These are phyloP conservation scores for Umimayanthus chanpuru DNA, from an alignment of 92 coral and sea anemone species.

Conservation along the genomic window DNA sequence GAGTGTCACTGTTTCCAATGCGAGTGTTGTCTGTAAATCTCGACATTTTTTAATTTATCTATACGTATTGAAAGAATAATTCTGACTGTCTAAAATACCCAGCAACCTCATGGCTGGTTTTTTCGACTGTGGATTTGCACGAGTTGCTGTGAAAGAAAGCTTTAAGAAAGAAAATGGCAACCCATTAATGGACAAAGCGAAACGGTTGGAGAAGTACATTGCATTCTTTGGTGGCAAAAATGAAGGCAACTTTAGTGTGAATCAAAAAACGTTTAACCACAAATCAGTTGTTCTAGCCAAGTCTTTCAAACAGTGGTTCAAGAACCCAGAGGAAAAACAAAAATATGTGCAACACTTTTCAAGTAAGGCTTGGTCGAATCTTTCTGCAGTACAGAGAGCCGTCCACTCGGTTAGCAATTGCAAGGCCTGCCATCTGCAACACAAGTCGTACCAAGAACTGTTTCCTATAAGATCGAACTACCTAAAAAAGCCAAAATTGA, in stretches of 20 bases:
- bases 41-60: neutral
- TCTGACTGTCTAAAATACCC: neutral
- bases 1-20: neutral
- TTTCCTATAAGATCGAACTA: slow-evolving; percentile 20
- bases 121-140: slow-evolving; percentile 35
- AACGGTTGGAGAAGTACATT: slow-evolving; percentile 13
- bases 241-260: slow-evolving; percentile 26
- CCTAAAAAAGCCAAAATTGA: slow-evolving; percentile 11
- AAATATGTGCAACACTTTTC: slow-evolving; percentile 18
- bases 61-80: neutral
- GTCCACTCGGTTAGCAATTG: slow-evolving; percentile 26
- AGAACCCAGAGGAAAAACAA: slow-evolving; percentile 16
- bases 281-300: slow-evolving; percentile 18
- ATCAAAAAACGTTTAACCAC: slow-evolving; percentile 12
- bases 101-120: neutral
- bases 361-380: slow-evolving; percentile 32
- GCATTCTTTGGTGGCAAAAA: slow-evolving; percentile 35
- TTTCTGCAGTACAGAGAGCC: slow-evolving; percentile 26
- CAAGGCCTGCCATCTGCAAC: slow-evolving; percentile 29
- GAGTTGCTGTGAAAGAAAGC: slow-evolving; percentile 33
- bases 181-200: slow-evolving; percentile 22
- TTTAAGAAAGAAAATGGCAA: slow-evolving; percentile 12
- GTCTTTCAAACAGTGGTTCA: slow-evolving; percentile 14
- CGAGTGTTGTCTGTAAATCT: neutral
- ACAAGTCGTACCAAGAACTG: neutral